These are phyloP conservation scores for Argyra leucocephala DNA, from an alignment of 2,888 invertebrate species.

Conservation along the genomic window DNA sequence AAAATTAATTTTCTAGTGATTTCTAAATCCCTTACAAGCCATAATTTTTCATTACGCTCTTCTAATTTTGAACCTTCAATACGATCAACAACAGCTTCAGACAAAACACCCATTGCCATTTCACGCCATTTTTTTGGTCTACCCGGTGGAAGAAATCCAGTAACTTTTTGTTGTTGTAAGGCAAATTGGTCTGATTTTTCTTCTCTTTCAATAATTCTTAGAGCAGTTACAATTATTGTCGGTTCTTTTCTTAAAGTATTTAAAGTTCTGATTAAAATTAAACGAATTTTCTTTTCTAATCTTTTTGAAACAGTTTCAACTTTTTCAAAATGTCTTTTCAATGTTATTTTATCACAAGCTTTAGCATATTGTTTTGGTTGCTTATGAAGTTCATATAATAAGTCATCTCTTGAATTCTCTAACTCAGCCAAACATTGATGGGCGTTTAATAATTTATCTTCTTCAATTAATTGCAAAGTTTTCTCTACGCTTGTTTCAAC, in stretches of 20 bases:
- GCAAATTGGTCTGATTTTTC: slow-evolving; percentile 89
- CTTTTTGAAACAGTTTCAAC: slow-evolving; percentile 82
- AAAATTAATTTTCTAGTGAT: slow-evolving; percentile 74
- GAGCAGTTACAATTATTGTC: slow-evolving; percentile 87
- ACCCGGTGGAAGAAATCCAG: slow-evolving; percentile 87
- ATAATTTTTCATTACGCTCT: slow-evolving; percentile 81
- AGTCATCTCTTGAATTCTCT: slow-evolving; percentile 92
- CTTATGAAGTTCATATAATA: slow-evolving; percentile 87
- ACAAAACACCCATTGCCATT: slow-evolving; percentile 73
- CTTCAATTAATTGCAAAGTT: slow-evolving; percentile 86
- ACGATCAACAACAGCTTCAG: slow-evolving; percentile 67
- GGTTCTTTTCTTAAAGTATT: slow-evolving; percentile 92
- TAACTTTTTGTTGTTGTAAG: slow-evolving; percentile 50
- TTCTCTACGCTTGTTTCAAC: slow-evolving; percentile 93
- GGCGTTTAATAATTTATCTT: slow-evolving; percentile 88
- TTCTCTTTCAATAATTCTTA: slow-evolving; percentile 93
- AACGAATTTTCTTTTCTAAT: slow-evolving; percentile 82
- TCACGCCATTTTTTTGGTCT: slow-evolving; percentile 86
- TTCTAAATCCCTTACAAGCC: slow-evolving; percentile 91
- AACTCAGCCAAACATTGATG: slow-evolving; percentile 90
- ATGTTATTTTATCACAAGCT: slow-evolving; percentile 72
- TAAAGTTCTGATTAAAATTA: slow-evolving; percentile 79
- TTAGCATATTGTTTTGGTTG: slow-evolving; percentile 81
- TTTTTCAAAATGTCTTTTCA: slow-evolving; percentile 93
- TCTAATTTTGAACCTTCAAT: slow-evolving; percentile 94